These are phyloP conservation scores for Polyommatus icarus DNA, from an alignment of 2,888 invertebrate genomes.

Conservation along the genomic window DNA sequence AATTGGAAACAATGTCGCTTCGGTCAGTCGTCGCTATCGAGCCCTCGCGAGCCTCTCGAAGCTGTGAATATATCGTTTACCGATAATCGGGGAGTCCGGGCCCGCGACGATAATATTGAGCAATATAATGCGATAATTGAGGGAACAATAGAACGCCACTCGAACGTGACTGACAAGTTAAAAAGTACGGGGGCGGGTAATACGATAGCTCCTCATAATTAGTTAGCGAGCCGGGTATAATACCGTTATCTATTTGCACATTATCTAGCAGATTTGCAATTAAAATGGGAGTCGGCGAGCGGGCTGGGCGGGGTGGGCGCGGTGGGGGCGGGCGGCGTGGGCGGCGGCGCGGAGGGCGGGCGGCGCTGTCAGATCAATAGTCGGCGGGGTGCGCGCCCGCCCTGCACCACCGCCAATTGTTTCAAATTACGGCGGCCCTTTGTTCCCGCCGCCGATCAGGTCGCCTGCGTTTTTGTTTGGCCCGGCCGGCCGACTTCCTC, in stretches of 20 bases:
- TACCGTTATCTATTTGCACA: slow-evolving; percentile 79
- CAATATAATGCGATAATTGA: slow-evolving; percentile 21
- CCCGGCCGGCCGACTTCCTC: slow-evolving; percentile 75
- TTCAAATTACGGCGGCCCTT: slow-evolving; percentile 78
- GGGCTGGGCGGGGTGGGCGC: slow-evolving; percentile 46
- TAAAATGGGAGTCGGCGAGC: slow-evolving; percentile 74
- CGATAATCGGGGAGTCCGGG: slow-evolving; percentile 1
- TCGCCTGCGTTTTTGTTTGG: slow-evolving; percentile 76
- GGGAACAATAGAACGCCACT: slow-evolving; percentile 30
- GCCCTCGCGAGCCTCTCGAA: neutral
- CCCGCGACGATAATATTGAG: slow-evolving; percentile 9
- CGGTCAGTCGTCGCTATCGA: neutral
- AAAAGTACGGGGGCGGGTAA: slow-evolving; percentile 52
- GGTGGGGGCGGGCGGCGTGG: slow-evolving; percentile 46
- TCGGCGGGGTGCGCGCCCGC: slow-evolving; percentile 73
- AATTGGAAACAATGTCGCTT: neutral
- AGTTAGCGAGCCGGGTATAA: slow-evolving; percentile 75
- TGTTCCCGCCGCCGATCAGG: slow-evolving; percentile 77
- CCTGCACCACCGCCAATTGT: slow-evolving; percentile 77
- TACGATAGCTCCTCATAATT: slow-evolving; percentile 70
- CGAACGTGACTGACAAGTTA: slow-evolving; percentile 34
- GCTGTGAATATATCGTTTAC: slow-evolving; percentile 27
- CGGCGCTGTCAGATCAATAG: slow-evolving; percentile 75
- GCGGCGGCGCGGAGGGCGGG: slow-evolving; percentile 47
- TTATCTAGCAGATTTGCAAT: slow-evolving; percentile 81